These are phyloP conservation scores for Arnoldichthys spilopterus DNA, from an alignment of 2,797 vertebrate species.

Conservation along the genomic window DNA sequence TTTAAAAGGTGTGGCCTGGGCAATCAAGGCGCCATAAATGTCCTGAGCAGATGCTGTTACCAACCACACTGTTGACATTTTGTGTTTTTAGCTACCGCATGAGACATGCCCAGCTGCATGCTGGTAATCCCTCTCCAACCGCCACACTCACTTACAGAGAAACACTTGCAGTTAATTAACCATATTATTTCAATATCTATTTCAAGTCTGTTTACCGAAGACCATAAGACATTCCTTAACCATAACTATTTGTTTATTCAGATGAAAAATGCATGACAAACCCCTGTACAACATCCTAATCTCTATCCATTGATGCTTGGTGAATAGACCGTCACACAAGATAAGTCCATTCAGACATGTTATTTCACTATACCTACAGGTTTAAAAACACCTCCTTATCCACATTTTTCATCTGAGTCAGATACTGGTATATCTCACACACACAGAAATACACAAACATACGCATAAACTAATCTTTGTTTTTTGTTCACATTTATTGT, in stretches of 20 bases:
- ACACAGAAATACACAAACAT: conserved; percentile 65
- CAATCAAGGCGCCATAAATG: conserved; percentile 32
- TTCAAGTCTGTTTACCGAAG: conserved; percentile 36
- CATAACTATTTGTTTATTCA: conserved; percentile 40
- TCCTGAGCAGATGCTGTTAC: conserved; percentile 45
- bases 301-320: conserved; percentile 48
- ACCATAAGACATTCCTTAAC: conserved; percentile 25
- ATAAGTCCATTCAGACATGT: conserved; percentile 44
- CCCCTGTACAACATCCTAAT: conserved; percentile 28
- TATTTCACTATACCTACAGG: conserved; percentile 61
- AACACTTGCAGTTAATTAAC: conserved; percentile 34
- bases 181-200: conserved; percentile 12
- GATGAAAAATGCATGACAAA: conserved; percentile 17
- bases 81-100: conserved; percentile 62
- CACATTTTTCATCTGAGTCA: conserved; percentile 65
- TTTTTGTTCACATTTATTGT: neutral
- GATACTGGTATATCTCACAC: conserved; percentile 64
- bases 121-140: neutral
- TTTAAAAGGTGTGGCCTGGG: neutral
- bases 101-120: conserved; percentile 35
- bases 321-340: conserved; percentile 41
- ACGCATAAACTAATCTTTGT: conserved; percentile 62
- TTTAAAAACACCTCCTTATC: conserved; percentile 64
- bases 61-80: conserved; percentile 50
- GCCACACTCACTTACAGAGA: conserved; percentile 33